A percentile compares a stretch with the other conserved stretches of the same genome.
Evolutionary conservation across 1,140 invertebrate genomes (phyloP).

Genomic region (Marisa cornuarietis): DNA sequence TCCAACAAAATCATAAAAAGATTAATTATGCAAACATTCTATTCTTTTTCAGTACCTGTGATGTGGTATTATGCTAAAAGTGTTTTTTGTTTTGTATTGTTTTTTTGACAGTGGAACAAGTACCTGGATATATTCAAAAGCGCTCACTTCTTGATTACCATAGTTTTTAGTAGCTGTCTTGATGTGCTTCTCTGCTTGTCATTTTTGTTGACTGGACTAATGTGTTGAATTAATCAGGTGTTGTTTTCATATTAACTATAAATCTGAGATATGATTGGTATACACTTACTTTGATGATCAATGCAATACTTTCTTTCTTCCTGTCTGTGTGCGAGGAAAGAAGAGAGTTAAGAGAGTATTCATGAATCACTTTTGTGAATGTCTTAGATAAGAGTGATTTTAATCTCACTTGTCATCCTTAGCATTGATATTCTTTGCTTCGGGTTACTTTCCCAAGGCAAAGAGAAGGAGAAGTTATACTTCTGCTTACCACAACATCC

Average conservation of each 20-base stretch:
- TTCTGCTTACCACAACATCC: no score
- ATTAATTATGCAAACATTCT: no score
- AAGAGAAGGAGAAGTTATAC: no score
- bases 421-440: no score
- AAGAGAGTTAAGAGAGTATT: no score
- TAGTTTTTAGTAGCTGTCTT: neutral
- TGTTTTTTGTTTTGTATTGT: neutral
- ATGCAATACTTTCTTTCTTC: neutral
- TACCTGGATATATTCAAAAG: neutral
- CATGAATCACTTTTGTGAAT: no score
- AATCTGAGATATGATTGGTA: neutral
- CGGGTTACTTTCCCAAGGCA: no score
- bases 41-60: no score
- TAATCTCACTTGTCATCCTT: no score
- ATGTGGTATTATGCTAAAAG: no score
- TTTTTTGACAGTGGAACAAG: neutral
- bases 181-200: neutral
- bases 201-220: neutral
- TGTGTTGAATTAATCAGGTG: neutral
- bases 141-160: neutral
- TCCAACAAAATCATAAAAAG: no score
- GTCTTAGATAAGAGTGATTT: no score
- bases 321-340: neutral
- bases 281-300: neutral
- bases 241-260: neutral